Conservation (phyloP, 2,888 invertebrate genomes). For the Charanyca ferruginea region DNA sequence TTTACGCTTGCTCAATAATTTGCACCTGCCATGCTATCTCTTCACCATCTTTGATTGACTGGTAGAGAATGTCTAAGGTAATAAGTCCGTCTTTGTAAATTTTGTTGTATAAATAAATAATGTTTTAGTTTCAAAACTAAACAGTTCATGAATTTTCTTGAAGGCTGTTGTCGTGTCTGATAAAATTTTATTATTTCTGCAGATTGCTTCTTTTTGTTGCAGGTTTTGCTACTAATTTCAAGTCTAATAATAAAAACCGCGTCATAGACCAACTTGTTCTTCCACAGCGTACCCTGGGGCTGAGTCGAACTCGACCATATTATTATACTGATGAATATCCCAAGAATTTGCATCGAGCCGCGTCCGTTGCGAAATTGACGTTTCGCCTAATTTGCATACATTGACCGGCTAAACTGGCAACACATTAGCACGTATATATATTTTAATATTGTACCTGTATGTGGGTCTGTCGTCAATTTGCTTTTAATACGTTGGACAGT, state of each 20-base stretch:
- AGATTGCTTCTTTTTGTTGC: background rate
- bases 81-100: no score
- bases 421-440: slow-evolving; percentile 51
- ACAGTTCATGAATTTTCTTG: background rate
- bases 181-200: background rate
- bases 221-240: background rate
- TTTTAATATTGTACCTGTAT: slow-evolving; percentile 49
- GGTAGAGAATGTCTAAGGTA: no score
- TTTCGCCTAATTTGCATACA: slow-evolving; percentile 55
- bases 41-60: no score
- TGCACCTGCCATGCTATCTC: no score
- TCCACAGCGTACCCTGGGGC: background rate
- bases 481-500: slow-evolving; percentile 65
- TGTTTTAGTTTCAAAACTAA: background rate
- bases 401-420: slow-evolving; percentile 35
- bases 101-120: no score
- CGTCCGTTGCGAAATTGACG: slow-evolving; percentile 44
- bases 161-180: background rate
- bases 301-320: slow-evolving; percentile 1
- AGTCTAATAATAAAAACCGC: background rate
- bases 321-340: slow-evolving; percentile 23
- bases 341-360: slow-evolving; percentile 38
- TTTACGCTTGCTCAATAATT: no score
- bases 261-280: background rate
- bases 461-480: slow-evolving; percentile 53